Evolutionary conservation across 1,140 invertebrate genomes (phyloP).

Genomic region (Cherax quadricarinatus): DNA sequence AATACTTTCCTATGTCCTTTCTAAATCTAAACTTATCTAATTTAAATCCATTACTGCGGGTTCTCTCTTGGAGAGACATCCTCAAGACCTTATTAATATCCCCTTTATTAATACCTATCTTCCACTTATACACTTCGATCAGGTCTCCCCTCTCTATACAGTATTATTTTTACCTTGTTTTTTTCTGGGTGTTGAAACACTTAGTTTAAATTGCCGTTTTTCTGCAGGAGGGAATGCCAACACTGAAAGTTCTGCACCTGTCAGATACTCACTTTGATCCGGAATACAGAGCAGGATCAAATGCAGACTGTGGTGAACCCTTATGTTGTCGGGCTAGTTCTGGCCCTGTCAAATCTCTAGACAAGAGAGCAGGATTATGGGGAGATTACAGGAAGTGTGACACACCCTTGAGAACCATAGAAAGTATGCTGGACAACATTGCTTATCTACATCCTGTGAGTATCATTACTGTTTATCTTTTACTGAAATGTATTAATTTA

Average conservation of each 20-base stretch:
- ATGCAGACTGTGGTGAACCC: conserved; percentile 93
- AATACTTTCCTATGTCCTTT: no score
- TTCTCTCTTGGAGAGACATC: no score
- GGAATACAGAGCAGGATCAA: conserved; percentile 92
- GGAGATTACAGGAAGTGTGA: conserved; percentile 95
- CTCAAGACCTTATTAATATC: no score
- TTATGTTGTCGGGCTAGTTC: conserved; percentile 85
- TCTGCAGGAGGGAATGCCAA: conserved; percentile 74
- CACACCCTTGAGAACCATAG: conserved; percentile 92
- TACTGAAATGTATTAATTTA: no score
- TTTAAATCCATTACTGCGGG: no score
- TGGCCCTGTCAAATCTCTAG: conserved; percentile 41
- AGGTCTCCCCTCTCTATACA: no score
- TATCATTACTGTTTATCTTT: background rate
- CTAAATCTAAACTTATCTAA: no score
- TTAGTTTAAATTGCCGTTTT: no score
- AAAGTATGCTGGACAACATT: conserved; percentile 93
- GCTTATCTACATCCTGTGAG: conserved; percentile 80
- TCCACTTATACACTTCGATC: no score
- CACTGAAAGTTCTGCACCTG: conserved; percentile 93
- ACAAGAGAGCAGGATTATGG: conserved; percentile 94
- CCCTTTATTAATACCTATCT: no score
- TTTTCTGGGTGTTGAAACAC: no score
- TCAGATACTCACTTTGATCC: conserved; percentile 96
- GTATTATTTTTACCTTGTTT: no score